Base-by-base conservation (phyloP, 2,113 vertebrate species). In the Synodontis membranacea region DNA sequence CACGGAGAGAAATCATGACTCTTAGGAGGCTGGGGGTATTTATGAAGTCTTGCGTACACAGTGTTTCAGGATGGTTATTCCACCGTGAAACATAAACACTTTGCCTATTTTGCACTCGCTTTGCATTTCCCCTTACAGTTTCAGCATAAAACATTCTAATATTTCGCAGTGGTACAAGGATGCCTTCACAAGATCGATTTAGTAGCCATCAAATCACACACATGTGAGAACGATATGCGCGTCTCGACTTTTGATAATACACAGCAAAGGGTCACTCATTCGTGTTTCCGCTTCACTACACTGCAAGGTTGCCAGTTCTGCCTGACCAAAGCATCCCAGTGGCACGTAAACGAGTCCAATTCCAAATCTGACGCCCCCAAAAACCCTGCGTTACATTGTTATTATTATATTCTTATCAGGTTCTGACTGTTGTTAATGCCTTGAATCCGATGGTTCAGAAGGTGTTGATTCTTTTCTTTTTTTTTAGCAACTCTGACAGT, bases 21-120 rank as follows among this genome's bases (percentile, higher is more conserved):
- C 60, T 81, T 68, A 56, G 64, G 82, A 75, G 62, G 64, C 48
- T 64, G 34, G 34, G 46, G 75, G 48, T 82, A 66, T 66, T 88
- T 86, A 66, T 86, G 83, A 86, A 86, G 82, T 88, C 84, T 80
- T 56, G 60, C 80, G 56, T 75, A 75, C 80, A 50, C n/a, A 37
- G 21, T 34, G 79, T 44, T 60, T 64, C 42, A 64, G 52, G 34
- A 37, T 44, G 44, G 70, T 23, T 76, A 60, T 76, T 76, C 37
- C 19, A 58, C 83, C 37, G 48, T 60, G 9, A 76, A 34, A 60
- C 15, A 76, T 60, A 31, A 76, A 12, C 75, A 23, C 17, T 56
- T 74, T 50, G 25, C 28, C 34, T 48, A 23, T 44, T 28, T 28
- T 52, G 46, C 82, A 54, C 2, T 54, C 17, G n/a, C 7, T 34